Evolutionary conservation across 1,140 invertebrate genomes (phyloP), one percentile per base, ranked within the genome.

Genomic region (Drosophila asahinai): DNA sequence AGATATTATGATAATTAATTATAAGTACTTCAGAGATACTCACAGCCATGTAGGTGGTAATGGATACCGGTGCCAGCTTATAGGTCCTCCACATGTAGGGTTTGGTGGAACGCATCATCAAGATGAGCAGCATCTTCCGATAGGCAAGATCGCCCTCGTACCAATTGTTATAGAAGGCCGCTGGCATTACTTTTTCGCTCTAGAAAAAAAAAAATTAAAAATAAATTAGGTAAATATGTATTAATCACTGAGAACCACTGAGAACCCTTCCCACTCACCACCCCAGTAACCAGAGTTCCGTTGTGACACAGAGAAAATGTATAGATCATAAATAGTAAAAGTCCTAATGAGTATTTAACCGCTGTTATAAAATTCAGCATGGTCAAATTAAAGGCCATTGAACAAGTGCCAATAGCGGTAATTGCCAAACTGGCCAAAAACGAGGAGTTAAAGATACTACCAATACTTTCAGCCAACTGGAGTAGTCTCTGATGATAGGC

Each of bases 141-240:
- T 90, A 90, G 7, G 33, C 61, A 6, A 75, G 43, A 57, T 84
- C 63, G 0, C 90, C 90, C 5, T 91, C 90, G 59, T 92, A 90
- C 90, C 90, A 92, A n/a, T 92, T 92, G 12, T 78, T 83, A 45
- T 86, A 81, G 17, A 91, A 90, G 5, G 90, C 84, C 5, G 90
- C 90, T 0, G 67, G 58, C 51, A 81, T 7, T 12, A 92, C 19
- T 62, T 86, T 83, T n/a, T 65, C 75, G 27, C 82, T 91, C 89
- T 91, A 3, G 2, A 64, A 48, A 42, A 6, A 12, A 12, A 3
- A 3, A 11, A 0, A 12, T 11, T 3, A 49, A 33, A 22, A 14
- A 30, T 0, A 0, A n/a, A 17, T 17, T 3, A 61, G 1, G 15
- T 59, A 0, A 15, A n/a, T 25, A 25, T 3, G 3, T 25, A 25